Evolutionary conservation across 2,888 invertebrate genomes (phyloP), one percentile per base, ranked within the genome.

Genomic region (Diabrotica balteata): DNA sequence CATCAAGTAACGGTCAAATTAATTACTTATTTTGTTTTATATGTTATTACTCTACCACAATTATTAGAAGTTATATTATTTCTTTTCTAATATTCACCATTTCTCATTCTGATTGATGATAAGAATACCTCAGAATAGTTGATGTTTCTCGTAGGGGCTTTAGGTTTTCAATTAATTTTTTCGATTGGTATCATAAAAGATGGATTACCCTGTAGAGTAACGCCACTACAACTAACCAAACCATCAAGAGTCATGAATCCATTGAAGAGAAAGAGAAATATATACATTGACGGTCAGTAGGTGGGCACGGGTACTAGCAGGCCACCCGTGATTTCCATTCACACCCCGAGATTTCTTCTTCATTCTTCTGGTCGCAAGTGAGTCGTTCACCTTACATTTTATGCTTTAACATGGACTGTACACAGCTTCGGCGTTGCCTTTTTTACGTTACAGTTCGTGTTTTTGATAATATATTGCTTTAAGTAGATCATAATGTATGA

Each of bases 261-360:
- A 71, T 69, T 68, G 66, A 68, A 62, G 63, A 57, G 63, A 63
- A 63, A 57, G 63, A 63, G 61, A 64, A 67, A 67, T 72, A 74
- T 73, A 71, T 64, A 73, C 76, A 78, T 75, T 76, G 77, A 77
- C 77, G 75, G 75, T 66, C 70, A 59, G 75, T 77, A 76, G 77
- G 78, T 78, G 78, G 78, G 77, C 78, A 69, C 69, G 59, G 77
- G 76, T 76, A 67, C 69, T 47, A 45, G 59, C 69, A 72, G 73
- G 75, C 77, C 77, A 78, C 78, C 78, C 76, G 75, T 57, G 68
- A 75, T 73, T 68, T 72, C 73, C 71, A 76, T 77, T 78, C 77
- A 77, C 76, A 78, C 76, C 77, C 75, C 74, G 69, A 69, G 68
- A 69, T 70, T 69, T 63, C 68, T 66, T 74, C 71, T 66, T 52